A percentile compares a stretch with the other conserved stretches of the same genome.
phyloP scores from a whole-genome alignment of 2,888 invertebrate species.

The Xylota sylvarum region DNA sequence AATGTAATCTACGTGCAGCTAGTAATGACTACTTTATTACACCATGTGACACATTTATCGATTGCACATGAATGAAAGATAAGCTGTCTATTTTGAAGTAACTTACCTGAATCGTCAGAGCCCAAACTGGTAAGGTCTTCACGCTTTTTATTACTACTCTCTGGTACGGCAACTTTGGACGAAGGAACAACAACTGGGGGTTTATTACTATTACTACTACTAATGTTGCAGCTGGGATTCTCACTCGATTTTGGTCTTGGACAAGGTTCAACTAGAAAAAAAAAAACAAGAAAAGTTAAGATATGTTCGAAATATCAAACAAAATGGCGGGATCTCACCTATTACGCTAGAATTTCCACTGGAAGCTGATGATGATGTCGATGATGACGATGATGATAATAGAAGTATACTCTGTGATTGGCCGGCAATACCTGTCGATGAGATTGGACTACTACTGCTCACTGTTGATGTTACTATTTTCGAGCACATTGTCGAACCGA shows the following conservation, averaged over 20 bases:
- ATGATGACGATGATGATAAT: constrained; percentile 65
- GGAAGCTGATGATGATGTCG: constrained; percentile 68
- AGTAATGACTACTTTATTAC: background rate
- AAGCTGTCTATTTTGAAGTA: background rate
- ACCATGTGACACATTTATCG: background rate
- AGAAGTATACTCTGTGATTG: constrained; percentile 67
- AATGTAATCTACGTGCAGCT: background rate
- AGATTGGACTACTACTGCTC: constrained; percentile 82
- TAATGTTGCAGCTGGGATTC: constrained; percentile 71
- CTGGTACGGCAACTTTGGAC: constrained; percentile 77
- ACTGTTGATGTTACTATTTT: constrained; percentile 83
- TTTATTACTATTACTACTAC: constrained; percentile 61
- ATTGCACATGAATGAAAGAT: background rate
- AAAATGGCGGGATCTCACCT: constrained; percentile 67
- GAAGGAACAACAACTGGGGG: constrained; percentile 72
- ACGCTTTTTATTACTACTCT: constrained; percentile 82
- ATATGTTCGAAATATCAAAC: background rate
- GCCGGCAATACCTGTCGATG: constrained; percentile 78
- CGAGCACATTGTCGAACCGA: constrained; percentile 85
- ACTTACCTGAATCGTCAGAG: constrained; percentile 86
- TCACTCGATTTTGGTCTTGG: constrained; percentile 76
- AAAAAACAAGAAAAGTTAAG: background rate
- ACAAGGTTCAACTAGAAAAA: constrained; percentile 67
- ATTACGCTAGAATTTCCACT: constrained; percentile 77
- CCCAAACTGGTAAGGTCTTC: constrained; percentile 86